Percentiles rank a stretch among this genome's conserved stretches.
phyloP scores from a whole-genome alignment of 1,140 invertebrate genomes.

The Drosophila kurseongensis region DNA sequence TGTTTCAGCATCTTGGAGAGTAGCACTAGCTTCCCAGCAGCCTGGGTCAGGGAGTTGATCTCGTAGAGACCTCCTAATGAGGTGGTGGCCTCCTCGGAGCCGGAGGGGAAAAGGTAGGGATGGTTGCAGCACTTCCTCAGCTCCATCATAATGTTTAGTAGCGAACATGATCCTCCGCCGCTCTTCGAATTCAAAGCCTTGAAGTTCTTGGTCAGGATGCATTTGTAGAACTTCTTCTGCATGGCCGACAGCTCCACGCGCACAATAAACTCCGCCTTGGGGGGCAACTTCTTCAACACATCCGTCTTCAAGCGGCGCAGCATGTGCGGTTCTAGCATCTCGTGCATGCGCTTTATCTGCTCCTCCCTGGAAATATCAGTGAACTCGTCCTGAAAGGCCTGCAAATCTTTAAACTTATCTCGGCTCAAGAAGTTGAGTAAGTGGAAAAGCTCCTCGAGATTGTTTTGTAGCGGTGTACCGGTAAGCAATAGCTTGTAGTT shows the following conservation, averaged over 20 bases:
- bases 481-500: neutral
- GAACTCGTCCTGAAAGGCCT: neutral
- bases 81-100: neutral
- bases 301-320: neutral
- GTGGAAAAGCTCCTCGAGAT: conserved; percentile 1
- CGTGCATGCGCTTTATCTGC: conserved; percentile 2
- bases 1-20: conserved; percentile 6
- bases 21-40: neutral
- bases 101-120: neutral
- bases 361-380: neutral
- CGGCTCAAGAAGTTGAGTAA: neutral
- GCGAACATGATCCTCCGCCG: neutral
- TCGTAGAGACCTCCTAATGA: neutral
- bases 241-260: conserved; percentile 3
- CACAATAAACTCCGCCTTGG: conserved; percentile 3
- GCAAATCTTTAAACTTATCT: neutral
- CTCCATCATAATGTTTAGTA: conserved; percentile 1
- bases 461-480: conserved; percentile 2
- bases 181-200: neutral
- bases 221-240: conserved; percentile 3
- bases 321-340: conserved; percentile 1
- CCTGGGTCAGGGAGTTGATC: neutral
- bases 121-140: conserved; percentile 8
- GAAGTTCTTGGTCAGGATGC: conserved; percentile 1
- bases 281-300: neutral